phyloP scores from a whole-genome alignment of 2,113 vertebrate genomes.

The Nestor notabilis region DNA sequence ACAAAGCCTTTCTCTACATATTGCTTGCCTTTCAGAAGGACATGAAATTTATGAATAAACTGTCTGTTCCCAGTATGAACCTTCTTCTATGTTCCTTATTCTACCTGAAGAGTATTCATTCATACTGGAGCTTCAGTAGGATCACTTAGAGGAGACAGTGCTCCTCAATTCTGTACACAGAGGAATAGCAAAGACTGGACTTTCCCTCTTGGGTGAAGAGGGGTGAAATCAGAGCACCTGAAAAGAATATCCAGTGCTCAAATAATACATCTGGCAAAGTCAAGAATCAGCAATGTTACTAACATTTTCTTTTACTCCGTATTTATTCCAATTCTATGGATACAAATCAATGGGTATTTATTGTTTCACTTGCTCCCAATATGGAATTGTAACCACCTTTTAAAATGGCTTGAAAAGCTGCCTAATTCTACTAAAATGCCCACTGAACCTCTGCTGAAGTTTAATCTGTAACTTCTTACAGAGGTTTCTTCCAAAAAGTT shows the following conservation, averaged over 20 bases:
- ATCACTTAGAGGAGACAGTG: background rate
- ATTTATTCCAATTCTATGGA: background rate
- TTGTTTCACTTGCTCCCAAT: background rate
- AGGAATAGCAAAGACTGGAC: background rate
- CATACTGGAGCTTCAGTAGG: background rate
- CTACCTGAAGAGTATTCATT: background rate
- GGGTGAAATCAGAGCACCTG: background rate
- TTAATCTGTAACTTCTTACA: background rate
- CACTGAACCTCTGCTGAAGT: background rate
- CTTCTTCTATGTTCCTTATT: background rate
- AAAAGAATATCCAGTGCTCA: background rate
- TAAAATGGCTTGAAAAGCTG: background rate
- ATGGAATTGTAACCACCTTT: background rate
- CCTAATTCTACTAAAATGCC: background rate
- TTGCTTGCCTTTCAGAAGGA: background rate
- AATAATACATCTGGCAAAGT: background rate
- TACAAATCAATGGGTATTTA: background rate
- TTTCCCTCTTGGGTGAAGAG: background rate
- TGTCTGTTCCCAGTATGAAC: background rate
- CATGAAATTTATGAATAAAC: background rate
- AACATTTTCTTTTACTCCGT: background rate
- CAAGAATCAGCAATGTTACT: background rate
- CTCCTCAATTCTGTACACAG: background rate
- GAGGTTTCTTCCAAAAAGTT: background rate
- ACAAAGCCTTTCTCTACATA: rapidly evolving